phyloP scores from a whole-genome alignment of 2,797 vertebrate species.

The Acestrorhynchus altus region DNA sequence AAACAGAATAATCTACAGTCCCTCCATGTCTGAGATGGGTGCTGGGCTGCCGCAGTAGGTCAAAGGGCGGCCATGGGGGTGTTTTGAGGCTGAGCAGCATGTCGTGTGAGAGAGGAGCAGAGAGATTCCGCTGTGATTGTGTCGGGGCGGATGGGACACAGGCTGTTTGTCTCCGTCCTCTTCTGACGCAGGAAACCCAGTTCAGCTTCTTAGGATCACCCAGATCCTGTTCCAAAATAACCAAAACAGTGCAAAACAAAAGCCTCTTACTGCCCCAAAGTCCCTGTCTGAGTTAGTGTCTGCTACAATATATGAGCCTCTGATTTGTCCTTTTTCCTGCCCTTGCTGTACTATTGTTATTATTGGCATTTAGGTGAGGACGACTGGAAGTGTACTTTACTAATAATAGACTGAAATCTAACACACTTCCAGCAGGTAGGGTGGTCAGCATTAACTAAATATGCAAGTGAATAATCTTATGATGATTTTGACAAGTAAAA shows the following conservation, averaged over 20 bases:
- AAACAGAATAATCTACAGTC: background rate
- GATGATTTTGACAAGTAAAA: no score
- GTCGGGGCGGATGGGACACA: conserved; percentile 74
- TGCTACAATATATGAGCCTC: background rate
- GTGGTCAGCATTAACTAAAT: no score
- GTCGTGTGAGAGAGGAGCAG: conserved; percentile 37
- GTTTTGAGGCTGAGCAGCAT: conserved; percentile 8
- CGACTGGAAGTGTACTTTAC: no score
- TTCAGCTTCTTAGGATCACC: conserved; percentile 45
- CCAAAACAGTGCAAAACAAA: conserved; percentile 48
- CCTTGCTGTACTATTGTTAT: background rate
- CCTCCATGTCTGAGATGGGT: background rate
- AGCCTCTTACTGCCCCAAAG: conserved; percentile 54
- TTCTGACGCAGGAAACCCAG: conserved; percentile 72
- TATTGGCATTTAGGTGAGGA: no score
- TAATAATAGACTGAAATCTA: no score
- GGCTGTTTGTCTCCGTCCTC: conserved; percentile 71
- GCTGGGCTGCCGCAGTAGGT: background rate
- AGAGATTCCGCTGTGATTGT: conserved; percentile 74
- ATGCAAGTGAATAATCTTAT: no score
- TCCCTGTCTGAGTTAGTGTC: conserved; percentile 19
- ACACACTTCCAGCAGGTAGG: no score
- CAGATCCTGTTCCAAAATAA: conserved; percentile 60
- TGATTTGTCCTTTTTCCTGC: conserved; percentile 2
- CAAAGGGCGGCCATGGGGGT: background rate